These are phyloP conservation scores for Isaurus tuberculatus DNA, from an alignment of 92 coral and sea anemone species.

Conservation along the genomic window DNA sequence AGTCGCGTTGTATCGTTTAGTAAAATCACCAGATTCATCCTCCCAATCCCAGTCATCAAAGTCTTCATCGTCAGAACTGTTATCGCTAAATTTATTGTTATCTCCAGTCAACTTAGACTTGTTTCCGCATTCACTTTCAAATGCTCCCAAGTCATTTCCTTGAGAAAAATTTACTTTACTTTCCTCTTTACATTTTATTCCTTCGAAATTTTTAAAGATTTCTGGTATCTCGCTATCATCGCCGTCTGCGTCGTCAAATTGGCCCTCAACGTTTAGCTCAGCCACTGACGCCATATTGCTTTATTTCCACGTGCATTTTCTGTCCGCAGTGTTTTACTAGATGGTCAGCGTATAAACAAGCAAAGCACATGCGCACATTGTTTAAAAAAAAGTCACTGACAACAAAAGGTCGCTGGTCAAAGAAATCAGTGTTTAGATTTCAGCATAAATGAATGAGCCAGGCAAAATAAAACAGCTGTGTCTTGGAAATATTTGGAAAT, in stretches of 20 bases:
- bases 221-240: slow-evolving; percentile 69
- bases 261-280: slow-evolving; percentile 61
- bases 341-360: neutral
- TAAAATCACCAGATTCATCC: slow-evolving; percentile 94
- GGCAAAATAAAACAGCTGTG: slow-evolving; percentile 34
- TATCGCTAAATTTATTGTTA: neutral
- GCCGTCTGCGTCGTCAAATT: slow-evolving; percentile 95
- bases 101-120: neutral
- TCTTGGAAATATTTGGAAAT: slow-evolving; percentile 19
- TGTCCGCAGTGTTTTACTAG: neutral
- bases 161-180: neutral
- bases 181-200: neutral
- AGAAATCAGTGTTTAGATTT: neutral
- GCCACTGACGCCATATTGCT: slow-evolving; percentile 38
- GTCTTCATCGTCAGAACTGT: slow-evolving; percentile 62
- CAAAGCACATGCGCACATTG: neutral
- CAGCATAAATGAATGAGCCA: neutral
- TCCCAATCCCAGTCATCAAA: slow-evolving; percentile 95
- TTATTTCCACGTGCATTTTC: slow-evolving; percentile 8
- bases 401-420: neutral
- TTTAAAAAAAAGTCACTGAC: neutral
- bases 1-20: slow-evolving; percentile 93
- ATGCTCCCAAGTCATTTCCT: neutral
- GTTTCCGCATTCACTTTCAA: slow-evolving; percentile 8
- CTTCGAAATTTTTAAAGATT: slow-evolving; percentile 37